Base-by-base conservation (phyloP, 2,797 vertebrate species). In the Lophius americanus region DNA sequence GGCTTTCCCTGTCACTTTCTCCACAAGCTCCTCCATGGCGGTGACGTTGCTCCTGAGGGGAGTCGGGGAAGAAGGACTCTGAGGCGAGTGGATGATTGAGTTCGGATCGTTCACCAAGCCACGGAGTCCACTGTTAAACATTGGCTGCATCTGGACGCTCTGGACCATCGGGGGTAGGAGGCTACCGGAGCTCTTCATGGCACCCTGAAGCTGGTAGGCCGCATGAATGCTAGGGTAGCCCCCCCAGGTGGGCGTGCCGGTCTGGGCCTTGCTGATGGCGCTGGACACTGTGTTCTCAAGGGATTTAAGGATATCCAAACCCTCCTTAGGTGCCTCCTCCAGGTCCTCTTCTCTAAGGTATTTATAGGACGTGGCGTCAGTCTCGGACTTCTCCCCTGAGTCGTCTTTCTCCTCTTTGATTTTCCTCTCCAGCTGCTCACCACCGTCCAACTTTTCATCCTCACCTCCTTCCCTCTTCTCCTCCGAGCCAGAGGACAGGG, bases 201-300 rank as follows among this genome's bases (percentile, higher is more conserved):
- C 83, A 61, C 97, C 96, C 0, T 98, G 97, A 80, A 99, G 94
- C 91, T 99, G 98, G 90, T 99, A 99, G 68, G 98, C 98, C 0
- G 98, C 98, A 36, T 99, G 98, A 81, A 99, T 99, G 91, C 98
- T 99, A 51, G 97, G 96, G 88, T 99, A 99, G 44, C 97, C 98
- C 7, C 98, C 98, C 98, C 98, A 99, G 1, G 96, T 98, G 42
- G 98, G 98, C 0, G 98, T 96, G 13, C 98, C 98, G 0, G 98
- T 99, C 92, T 99, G 98, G 76, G 98, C 98, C 79, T 99, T 99
- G 91, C 96, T 99, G 90, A 99, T 99, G 79, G 98, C 98, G 53
- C 96, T 96, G 64, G 96, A 97, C 58, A 99, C 98, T 0, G 98
- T 99, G 89, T 99, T 99, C 91, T 99, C 98, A 37, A 99, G 92